Conservation (phyloP, 2,113 vertebrate species). For the Xiphorhynchus elegans region DNA sequence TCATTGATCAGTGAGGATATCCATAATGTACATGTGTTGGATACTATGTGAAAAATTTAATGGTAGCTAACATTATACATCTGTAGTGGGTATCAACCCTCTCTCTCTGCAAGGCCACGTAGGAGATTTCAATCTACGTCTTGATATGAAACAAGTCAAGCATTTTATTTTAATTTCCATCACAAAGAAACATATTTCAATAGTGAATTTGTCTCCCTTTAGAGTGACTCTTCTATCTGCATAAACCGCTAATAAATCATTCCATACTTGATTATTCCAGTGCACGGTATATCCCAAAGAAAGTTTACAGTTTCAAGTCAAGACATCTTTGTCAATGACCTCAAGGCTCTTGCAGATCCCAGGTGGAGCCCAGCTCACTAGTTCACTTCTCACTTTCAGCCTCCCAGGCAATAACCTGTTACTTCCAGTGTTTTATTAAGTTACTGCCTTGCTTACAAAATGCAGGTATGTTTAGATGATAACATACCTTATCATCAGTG, state of each 20-base stretch:
- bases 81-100: neutral
- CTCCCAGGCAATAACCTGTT: slow-evolving; percentile 24
- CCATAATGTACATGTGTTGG: neutral
- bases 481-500: no score
- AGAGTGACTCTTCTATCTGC: neutral
- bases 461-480: neutral
- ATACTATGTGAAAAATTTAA: neutral
- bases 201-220: neutral
- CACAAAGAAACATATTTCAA: slow-evolving; percentile 13
- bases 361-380: slow-evolving; percentile 16
- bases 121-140: neutral
- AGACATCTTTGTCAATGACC: slow-evolving; percentile 42
- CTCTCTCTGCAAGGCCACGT: neutral
- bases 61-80: neutral
- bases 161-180: neutral
- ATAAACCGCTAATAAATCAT: slow-evolving; percentile 46
- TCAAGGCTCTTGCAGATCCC: slow-evolving; percentile 5
- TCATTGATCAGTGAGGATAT: neutral
- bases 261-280: neutral
- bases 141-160: neutral
- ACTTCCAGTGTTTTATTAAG: neutral
- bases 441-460: neutral
- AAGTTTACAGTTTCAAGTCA: slow-evolving; percentile 52
- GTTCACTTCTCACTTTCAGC: slow-evolving; percentile 35
- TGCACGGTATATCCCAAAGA: neutral